Conservation (phyloP, 2,888 invertebrate species). For the Cataglyphis cursor region DNA sequence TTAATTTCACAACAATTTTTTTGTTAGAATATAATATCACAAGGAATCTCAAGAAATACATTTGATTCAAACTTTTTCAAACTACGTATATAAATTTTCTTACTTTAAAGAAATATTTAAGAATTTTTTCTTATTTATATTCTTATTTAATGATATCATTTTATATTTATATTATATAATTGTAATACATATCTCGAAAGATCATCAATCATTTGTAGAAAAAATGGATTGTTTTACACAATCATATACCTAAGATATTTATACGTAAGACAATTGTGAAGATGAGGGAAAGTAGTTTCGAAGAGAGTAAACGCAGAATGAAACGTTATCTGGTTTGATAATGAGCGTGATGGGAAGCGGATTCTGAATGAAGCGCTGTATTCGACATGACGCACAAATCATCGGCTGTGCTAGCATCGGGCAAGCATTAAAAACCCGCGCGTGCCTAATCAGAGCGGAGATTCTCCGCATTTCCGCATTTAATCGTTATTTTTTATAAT, state of each 20-base stretch:
- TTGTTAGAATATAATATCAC: not conserved
- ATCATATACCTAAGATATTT: not conserved
- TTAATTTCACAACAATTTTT: not conserved
- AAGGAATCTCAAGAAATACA: not conserved
- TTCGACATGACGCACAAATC: conserved; percentile 49
- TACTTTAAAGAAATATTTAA: not conserved
- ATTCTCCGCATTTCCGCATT: conserved; percentile 36
- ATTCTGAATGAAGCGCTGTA: conserved; percentile 67
- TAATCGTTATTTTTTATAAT: conserved; percentile 6
- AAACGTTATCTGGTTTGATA: conserved; percentile 56
- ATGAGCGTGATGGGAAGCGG: conserved; percentile 40
- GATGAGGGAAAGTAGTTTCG: conserved; percentile 24
- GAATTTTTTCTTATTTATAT: not conserved
- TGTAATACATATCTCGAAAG: not conserved
- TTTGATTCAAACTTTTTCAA: not conserved
- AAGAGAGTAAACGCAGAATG: conserved; percentile 6
- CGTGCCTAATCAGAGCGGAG: conserved; percentile 19
- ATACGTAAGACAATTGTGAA: not conserved
- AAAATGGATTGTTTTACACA: not conserved
- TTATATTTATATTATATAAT: not conserved
- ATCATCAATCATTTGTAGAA: not conserved
- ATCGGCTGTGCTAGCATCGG: not conserved
- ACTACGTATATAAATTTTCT: not conserved
- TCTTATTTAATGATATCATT: not conserved
- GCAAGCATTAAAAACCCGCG: conserved; percentile 12